Conservation (phyloP, 2,888 invertebrate genomes). For the Leucophenga maculata region DNA sequence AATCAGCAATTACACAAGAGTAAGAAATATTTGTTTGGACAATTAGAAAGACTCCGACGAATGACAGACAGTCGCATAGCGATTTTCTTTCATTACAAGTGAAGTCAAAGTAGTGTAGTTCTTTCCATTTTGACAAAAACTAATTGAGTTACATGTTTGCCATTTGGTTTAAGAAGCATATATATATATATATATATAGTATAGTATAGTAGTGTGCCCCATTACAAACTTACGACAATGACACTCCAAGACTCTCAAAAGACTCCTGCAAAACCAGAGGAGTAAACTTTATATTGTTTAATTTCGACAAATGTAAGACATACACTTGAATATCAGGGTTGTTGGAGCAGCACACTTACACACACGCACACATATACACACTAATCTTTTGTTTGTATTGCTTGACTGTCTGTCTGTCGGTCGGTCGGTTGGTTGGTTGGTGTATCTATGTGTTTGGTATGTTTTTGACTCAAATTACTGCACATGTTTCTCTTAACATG, state of each 20-base stretch:
- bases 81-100: slow-evolving; percentile 21
- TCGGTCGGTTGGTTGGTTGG: neutral
- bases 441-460: slow-evolving; percentile 11
- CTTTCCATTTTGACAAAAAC: slow-evolving; percentile 47
- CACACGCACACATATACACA: slow-evolving; percentile 25
- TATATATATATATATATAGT: neutral
- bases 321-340: slow-evolving; percentile 45
- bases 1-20: slow-evolving; percentile 13
- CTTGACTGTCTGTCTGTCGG: slow-evolving; percentile 32
- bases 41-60: slow-evolving; percentile 14
- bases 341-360: neutral
- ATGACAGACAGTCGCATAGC: slow-evolving; percentile 28
- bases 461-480: slow-evolving; percentile 40
- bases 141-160: slow-evolving; percentile 62
- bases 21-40: neutral
- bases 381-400: slow-evolving; percentile 56
- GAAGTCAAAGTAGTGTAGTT: neutral
- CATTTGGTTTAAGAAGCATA: slow-evolving; percentile 30
- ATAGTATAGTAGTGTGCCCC: neutral
- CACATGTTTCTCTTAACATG: slow-evolving; percentile 56
- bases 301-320: slow-evolving; percentile 61
- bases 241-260: neutral
- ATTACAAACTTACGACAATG: neutral
- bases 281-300: slow-evolving; percentile 61
- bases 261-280: slow-evolving; percentile 38